These are phyloP conservation scores for Drosophila imparisetae DNA, from an alignment of 2,888 invertebrate species.

Conservation along the genomic window DNA sequence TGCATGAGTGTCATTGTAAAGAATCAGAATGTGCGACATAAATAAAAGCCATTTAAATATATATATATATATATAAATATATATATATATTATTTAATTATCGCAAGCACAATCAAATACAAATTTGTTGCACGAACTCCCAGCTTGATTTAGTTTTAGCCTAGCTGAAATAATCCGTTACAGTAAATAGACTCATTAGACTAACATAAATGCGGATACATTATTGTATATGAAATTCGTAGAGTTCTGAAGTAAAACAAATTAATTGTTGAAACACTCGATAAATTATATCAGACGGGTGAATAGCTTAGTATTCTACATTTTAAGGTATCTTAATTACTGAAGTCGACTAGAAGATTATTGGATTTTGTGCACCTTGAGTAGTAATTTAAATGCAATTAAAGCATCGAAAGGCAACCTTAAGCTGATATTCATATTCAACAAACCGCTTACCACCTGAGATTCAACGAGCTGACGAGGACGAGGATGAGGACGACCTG, in stretches of 20 bases:
- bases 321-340: background rate
- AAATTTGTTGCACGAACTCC: too few relatives aligned
- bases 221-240: background rate
- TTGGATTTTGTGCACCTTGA: background rate
- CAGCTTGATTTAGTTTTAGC: too few relatives aligned
- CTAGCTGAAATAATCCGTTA: too few relatives aligned
- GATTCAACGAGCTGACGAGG: conserved; percentile 28
- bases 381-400: conserved; percentile 57
- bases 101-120: too few relatives aligned
- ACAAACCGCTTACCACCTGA: conserved; percentile 69
- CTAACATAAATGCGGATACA: background rate
- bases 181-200: background rate
- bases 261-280: background rate
- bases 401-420: conserved; percentile 45
- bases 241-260: background rate
- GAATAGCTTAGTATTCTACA: background rate
- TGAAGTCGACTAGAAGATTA: too few relatives aligned
- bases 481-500: conserved; percentile 2
- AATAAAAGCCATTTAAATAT: too few relatives aligned
- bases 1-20: too few relatives aligned
- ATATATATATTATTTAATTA: too few relatives aligned
- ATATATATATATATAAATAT: too few relatives aligned
- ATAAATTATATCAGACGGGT: background rate
- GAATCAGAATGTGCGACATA: too few relatives aligned
- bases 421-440: conserved; percentile 59